Base-by-base conservation (phyloP, 92 coral and sea anemone genomes). In the Bergia puertoricense region DNA sequence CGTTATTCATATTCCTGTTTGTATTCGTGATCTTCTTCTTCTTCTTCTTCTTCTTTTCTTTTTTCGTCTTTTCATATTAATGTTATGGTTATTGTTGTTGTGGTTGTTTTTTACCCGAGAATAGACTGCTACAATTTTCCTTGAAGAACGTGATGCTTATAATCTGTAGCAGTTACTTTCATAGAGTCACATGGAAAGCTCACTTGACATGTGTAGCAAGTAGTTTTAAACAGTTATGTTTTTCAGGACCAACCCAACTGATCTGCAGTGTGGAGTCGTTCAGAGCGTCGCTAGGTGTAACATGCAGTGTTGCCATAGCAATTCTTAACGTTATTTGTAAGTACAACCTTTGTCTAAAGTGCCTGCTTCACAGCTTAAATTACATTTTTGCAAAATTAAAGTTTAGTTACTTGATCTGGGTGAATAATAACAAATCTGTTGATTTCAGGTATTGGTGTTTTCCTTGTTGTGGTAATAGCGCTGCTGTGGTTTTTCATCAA, bases 401-500 rank as follows among this genome's bases (percentile, higher is more conserved):
- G 59, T 54, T 54, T 10, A 54, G 16, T 54, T 54, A 18, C 16
- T 54, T 5, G 30, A 62, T 62, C 20, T 62, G 69, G 4, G 1
- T 15, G 69, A 62, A 76, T 9, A 75, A 76, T 42, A 75, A 41
- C 11, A 62, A 68, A 6, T 16, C 20, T 43, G 62, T 50, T 85
- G 37, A 44, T 48, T 20, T 45, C 77, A 91, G 98, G 92, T 57
- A 93, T 94, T 84, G 94, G 98, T 13, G 73, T 93, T 45, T 93
- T 94, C 77, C 93, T 94, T 15, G 54, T 86, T 36, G 85, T 91
- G 37, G 93, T 93, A 38, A 94, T 94, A 82, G 86, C 95, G 20
- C 62, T 94, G 51, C 91, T 94, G 22, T 94, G 98, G 98, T 80
- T 91, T 51, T 94, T 95, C 77, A 94, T 94, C 67, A 94, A 94